Base-by-base conservation (phyloP, 2,888 invertebrate species). In the Eristalis tenax region DNA sequence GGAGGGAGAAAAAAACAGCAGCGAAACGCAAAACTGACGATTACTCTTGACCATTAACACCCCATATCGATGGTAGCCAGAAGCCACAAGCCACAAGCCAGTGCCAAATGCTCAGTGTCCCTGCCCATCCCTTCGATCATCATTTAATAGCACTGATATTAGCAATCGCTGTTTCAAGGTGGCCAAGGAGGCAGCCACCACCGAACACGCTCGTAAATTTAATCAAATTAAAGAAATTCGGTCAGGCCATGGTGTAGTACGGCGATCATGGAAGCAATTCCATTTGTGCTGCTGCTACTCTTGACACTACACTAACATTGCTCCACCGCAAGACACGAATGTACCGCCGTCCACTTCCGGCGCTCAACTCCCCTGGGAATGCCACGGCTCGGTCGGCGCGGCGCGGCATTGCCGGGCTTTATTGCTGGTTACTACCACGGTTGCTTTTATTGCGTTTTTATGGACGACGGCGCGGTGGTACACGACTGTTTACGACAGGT, bases 371-470 rank as follows among this genome's bases (percentile, higher is more conserved):
- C 57, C 26, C 59, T 10, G 70, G 69, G 66, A 70, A 28, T 38
- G 26, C 63, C 23, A 70, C 68, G 65, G 69, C 68, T 8, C 32
- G 32, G 32, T 4, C 28, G 28, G 28, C 28, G 2, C 28, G 32
- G 5, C n/a, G 70, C 63, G 69, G 70, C 61, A 70, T 75, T 75
- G 35, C 64, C 73, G 65, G 40, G 56, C 38, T 61, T 77, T 70
- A 76, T 59, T 64, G 66, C 70, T 83, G 82, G 86, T 78, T 86
- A 83, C 77, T 74, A 59, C 74, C 69, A 78, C 56, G 74, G 69
- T 71, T 77, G 78, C 64, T 83, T 83, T 86, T 83, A 86, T 86
- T 86, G 61, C 83, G 38, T 83, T 86, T 86, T 83, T 86, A 86
- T 86, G 82, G 78, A 61, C 50, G 70, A 63, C 73, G 23, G 70